Percentiles rank a stretch among this genome's conserved stretches.
Evolutionary conservation across 2,888 invertebrate genomes (phyloP).

Genomic region (Amorpha juglandis): DNA sequence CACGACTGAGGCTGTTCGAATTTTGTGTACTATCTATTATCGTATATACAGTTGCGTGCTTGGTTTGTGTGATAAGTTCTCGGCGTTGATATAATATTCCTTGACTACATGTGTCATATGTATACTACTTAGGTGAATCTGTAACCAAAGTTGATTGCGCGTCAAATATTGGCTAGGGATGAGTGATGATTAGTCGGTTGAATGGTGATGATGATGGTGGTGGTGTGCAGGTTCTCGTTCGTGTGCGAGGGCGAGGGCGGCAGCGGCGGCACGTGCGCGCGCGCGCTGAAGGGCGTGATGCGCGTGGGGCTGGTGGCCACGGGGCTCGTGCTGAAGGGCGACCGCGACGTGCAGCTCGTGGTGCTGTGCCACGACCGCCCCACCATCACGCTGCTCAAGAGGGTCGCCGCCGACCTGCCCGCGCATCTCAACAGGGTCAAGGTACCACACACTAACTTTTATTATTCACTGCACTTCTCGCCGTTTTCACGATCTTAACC

Average conservation of each 20-base stretch:
- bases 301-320: conserved; percentile 91
- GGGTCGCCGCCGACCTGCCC: conserved; percentile 93
- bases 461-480: too few species aligned
- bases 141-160: too few species aligned
- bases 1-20: too few species aligned
- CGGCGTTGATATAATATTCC: too few species aligned
- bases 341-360: conserved; percentile 95
- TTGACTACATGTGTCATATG: too few species aligned
- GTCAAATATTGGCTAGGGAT: not conserved
- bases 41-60: too few species aligned
- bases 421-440: conserved; percentile 87
- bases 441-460: conserved; percentile 52
- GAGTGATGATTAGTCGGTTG: too few species aligned
- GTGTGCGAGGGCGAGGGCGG: conserved; percentile 63
- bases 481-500: too few species aligned
- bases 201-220: not conserved
- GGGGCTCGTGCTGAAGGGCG: conserved; percentile 94
- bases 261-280: conserved; percentile 70
- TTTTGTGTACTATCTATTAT: too few species aligned
- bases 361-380: conserved; percentile 98
- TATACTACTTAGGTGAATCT: too few species aligned
- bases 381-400: conserved; percentile 92
- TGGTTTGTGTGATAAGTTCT: too few species aligned
- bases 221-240: conserved; percentile 69
- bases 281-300: conserved; percentile 98